Conservation (phyloP, 2,888 invertebrate genomes). For the Osedax frankpressi region DNA sequence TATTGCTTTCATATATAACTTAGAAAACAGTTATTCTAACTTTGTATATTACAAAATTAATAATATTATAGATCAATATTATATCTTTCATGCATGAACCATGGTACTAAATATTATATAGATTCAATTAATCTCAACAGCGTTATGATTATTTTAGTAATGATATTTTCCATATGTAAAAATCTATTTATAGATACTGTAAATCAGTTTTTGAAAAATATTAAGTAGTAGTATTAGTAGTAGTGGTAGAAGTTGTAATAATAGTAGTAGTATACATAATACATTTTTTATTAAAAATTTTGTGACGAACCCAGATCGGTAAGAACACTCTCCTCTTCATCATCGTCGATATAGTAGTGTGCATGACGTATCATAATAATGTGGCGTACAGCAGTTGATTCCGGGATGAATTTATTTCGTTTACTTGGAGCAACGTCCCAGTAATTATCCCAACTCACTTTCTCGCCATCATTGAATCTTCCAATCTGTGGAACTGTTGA, state of each 20-base stretch:
- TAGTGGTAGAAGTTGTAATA: neutral
- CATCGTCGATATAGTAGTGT: neutral
- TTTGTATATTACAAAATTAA: no score
- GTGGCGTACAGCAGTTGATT: neutral
- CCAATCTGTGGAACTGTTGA: neutral
- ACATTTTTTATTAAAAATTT: neutral
- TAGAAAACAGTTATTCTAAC: no score
- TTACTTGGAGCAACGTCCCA: neutral
- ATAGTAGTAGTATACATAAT: neutral
- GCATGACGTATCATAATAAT: neutral
- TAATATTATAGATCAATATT: no score
- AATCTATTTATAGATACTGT: no score
- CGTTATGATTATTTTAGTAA: no score
- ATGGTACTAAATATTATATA: no score
- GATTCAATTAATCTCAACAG: no score
- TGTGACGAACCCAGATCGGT: neutral
- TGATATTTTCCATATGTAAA: no score
- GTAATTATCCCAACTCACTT: neutral
- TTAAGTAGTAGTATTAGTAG: neutral
- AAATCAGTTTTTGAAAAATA: no score
- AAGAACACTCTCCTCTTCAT: neutral
- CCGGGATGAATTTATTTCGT: neutral
- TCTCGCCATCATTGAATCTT: neutral
- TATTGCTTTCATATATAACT: no score
- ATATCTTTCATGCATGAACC: no score